These are phyloP conservation scores for Strix aluco DNA, from an alignment of 2,113 vertebrate species.

Conservation along the genomic window DNA sequence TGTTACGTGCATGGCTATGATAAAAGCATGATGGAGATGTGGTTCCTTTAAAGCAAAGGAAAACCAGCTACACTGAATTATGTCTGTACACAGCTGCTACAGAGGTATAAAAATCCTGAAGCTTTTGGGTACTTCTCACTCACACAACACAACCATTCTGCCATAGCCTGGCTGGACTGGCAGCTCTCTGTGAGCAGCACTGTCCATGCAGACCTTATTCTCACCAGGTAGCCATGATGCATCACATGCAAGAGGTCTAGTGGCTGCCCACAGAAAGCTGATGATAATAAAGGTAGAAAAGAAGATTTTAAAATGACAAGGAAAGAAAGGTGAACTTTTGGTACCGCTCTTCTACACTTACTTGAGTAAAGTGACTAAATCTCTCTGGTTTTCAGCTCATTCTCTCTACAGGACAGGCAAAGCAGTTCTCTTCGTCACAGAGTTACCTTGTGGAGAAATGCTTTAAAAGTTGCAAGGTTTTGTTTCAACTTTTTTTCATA, in stretches of 20 bases:
- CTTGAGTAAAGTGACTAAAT: background rate
- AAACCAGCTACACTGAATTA: background rate
- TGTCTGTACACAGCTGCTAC: background rate
- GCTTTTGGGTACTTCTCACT: background rate
- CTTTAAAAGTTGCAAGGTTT: background rate
- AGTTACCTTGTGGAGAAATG: background rate
- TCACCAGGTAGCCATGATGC: background rate
- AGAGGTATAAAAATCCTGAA: background rate
- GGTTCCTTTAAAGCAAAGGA: background rate
- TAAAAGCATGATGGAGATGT: background rate
- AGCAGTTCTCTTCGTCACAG: background rate
- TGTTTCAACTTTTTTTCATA: background rate
- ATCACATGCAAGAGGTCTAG: background rate
- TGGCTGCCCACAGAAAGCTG: background rate
- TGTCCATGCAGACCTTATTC: background rate
- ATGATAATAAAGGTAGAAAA: background rate
- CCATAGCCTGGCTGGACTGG: background rate
- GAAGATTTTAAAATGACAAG: background rate
- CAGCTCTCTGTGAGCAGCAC: background rate
- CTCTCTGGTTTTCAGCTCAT: background rate
- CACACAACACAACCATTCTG: rapidly evolving
- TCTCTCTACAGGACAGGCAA: background rate
- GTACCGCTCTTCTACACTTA: background rate
- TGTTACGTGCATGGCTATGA: background rate
- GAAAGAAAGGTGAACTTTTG: background rate